Conservation (phyloP, 2,888 invertebrate genomes). For the Cantharis nigra region DNA sequence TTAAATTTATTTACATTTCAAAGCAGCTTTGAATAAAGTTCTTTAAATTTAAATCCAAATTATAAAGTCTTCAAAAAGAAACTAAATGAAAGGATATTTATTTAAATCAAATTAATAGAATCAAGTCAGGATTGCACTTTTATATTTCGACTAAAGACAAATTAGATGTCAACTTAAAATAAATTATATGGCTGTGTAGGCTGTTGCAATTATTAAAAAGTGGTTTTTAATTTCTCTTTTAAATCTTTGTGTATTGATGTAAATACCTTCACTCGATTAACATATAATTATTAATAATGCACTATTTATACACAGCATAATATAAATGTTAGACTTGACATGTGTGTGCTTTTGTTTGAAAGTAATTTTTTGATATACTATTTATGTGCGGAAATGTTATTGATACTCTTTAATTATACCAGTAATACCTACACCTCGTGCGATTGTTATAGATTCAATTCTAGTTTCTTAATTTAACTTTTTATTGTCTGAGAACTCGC, state of each 20-base stretch:
- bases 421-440: not conserved
- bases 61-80: not conserved
- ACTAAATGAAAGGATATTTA: not conserved
- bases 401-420: not conserved
- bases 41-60: not conserved
- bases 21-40: not conserved
- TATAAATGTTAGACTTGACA: not conserved
- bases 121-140: not conserved
- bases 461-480: not conserved
- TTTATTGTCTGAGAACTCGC: not conserved
- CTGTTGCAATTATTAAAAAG: not conserved
- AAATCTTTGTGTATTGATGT: not conserved
- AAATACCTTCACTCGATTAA: not conserved
- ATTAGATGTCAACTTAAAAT: not conserved
- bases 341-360: not conserved
- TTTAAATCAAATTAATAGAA: not conserved
- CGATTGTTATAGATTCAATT: not conserved
- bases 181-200: not conserved
- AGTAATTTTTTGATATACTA: not conserved
- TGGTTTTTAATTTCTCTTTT: not conserved
- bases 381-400: not conserved
- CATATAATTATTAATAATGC: not conserved
- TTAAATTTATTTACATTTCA: not conserved
- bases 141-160: not conserved
- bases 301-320: not conserved